Base-by-base conservation (phyloP, 2,113 vertebrate genomes). In the Oryzias curvinotus region DNA sequence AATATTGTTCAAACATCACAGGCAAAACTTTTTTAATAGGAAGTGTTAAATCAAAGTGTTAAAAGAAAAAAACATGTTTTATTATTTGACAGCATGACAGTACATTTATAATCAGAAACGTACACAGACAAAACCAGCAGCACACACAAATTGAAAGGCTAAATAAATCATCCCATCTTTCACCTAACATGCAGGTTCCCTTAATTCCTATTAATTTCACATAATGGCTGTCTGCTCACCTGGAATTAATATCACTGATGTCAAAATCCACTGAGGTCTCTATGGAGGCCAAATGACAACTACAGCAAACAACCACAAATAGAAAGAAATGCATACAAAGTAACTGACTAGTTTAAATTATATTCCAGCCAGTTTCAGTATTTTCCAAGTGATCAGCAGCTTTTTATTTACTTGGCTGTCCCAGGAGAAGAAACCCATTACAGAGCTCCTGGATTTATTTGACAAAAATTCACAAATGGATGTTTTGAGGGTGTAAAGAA, bases 161-260 rank as follows among this genome's bases (percentile, higher is more conserved):
- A 65, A 51, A 85, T 80, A 65, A 88, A 87, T 85, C 66, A 62
- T 58, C 53, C 70, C 65, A 84, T 74, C 80, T 87, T 76, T 84
- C 81, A 85, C 84, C 84, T 75, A 70, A 83, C 79, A 90, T 73
- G 78, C 64, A 59, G 69, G 75, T 83, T 73, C 47, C 71, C 68
- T 71, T 86, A 87, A 89, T 86, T 88, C 84, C 75, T 82, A 84
- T 87, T 90, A 79, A 88, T 88, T 89, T 87, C 79, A 84, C 70
- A 89, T 81, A 89, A 90, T 81, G 73, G 80, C 80, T 85, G 80
- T 88, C 86, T 85, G 76, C 77, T 89, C 85, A 90, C 77, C 83
- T 90, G 85, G 85, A 91, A 89, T 89, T 87, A 88, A 89, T 84
- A 79, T 84, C 77, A 77, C 65, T 66, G 52, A 87, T 62, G 83